Conservation (phyloP, 2,113 vertebrate species). For the Catharus bicknelli region DNA sequence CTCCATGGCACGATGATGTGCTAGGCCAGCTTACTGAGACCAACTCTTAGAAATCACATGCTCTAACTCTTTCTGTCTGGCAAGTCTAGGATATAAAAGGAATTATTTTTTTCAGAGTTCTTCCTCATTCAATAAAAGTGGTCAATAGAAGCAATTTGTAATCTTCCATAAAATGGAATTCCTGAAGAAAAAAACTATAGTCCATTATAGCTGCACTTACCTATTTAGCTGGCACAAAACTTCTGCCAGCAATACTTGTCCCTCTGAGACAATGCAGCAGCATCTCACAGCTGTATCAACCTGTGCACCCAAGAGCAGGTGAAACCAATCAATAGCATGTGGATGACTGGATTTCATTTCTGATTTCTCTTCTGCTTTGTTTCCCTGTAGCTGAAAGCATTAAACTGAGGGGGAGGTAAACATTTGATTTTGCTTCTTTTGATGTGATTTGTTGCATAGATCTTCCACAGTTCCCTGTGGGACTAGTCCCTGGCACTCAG, state of each 20-base stretch:
- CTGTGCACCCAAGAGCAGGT: background rate
- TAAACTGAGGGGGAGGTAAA: background rate
- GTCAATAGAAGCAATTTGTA: background rate
- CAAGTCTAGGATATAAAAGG: background rate
- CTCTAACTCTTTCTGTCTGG: background rate
- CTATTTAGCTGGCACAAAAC: background rate
- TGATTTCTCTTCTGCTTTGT: background rate
- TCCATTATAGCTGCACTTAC: background rate
- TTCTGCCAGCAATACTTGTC: background rate
- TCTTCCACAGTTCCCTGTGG: background rate
- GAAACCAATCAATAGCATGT: background rate
- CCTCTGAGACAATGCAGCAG: background rate
- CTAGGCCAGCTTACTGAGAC: fast-evolving
- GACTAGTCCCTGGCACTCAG: background rate
- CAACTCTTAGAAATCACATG: background rate
- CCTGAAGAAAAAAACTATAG: background rate
- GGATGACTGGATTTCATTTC: background rate
- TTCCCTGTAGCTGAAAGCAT: background rate
- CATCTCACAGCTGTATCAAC: background rate
- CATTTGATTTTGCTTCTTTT: background rate
- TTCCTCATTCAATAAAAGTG: background rate
- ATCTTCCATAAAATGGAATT: background rate
- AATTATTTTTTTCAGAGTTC: background rate
- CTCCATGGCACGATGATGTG: background rate
- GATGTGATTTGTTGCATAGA: background rate